Conservation (phyloP, 2,113 vertebrate species). For the Paratilapia polleni region DNA sequence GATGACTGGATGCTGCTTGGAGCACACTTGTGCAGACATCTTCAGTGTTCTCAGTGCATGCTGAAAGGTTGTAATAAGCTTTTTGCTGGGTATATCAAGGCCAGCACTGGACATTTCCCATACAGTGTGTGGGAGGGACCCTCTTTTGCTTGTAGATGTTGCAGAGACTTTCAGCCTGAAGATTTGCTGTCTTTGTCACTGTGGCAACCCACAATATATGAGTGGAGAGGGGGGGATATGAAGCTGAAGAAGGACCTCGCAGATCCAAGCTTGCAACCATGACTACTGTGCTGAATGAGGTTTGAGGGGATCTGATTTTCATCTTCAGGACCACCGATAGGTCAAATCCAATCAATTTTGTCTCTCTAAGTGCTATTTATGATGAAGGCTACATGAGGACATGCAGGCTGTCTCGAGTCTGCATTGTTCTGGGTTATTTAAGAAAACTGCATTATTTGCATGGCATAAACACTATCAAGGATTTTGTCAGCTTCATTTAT, state of each 20-base stretch:
- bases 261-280: background rate
- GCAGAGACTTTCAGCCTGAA: background rate
- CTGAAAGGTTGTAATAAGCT: background rate
- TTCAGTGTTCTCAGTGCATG: background rate
- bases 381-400: background rate
- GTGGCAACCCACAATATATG: background rate
- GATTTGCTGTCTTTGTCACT: background rate
- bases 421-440: background rate
- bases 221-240: background rate
- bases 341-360: background rate
- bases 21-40: background rate
- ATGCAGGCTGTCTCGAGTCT: background rate
- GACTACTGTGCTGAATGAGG: background rate
- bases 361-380: background rate
- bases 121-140: too few relatives aligned
- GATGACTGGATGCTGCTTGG: background rate
- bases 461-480: background rate
- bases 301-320: background rate
- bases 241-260: background rate
- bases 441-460: background rate
- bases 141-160: background rate
- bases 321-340: background rate
- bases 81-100: background rate
- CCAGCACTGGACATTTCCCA: background rate
- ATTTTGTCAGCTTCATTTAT: background rate